Evolutionary conservation across 2,888 invertebrate genomes (phyloP).

Genomic region (Drosophila histrio): DNA sequence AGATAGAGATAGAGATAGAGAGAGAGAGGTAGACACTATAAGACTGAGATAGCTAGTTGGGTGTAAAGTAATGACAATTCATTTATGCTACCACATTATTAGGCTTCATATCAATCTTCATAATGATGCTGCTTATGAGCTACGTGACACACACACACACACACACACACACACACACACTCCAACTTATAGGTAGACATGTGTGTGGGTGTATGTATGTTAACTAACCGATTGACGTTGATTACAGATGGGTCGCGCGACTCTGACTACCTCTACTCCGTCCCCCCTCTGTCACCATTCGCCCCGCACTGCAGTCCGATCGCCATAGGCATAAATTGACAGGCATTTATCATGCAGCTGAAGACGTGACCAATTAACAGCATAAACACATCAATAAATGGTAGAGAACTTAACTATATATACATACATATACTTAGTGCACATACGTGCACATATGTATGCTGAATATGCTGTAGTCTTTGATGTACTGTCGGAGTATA

Average conservation of each 20-base stretch:
- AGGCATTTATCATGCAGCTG: constrained; percentile 65
- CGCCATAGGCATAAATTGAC: constrained; percentile 58
- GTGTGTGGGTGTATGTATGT: constrained; percentile 17
- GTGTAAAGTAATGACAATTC: constrained; percentile 68
- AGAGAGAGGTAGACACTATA: background rate
- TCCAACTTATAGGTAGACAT: background rate
- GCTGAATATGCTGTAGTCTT: background rate
- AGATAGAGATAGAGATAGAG: background rate
- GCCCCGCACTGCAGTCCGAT: background rate
- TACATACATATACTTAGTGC: background rate
- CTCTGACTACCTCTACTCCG: constrained; percentile 62
- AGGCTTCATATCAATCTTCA: constrained; percentile 73
- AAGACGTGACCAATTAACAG: constrained; percentile 73
- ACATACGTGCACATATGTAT: background rate
- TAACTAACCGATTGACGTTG: constrained; percentile 73
- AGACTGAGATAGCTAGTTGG: constrained; percentile 2
- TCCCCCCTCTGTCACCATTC: background rate
- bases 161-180: constrained; percentile 17
- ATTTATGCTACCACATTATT: constrained; percentile 78
- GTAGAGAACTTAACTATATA: background rate
- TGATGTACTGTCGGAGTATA: background rate
- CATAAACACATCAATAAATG: constrained; percentile 59
- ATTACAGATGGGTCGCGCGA: constrained; percentile 70
- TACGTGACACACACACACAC: constrained; percentile 57
- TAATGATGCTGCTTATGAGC: constrained; percentile 68